Base-by-base conservation (phyloP, 2,797 vertebrate species). In the Nannoperca obscura region DNA sequence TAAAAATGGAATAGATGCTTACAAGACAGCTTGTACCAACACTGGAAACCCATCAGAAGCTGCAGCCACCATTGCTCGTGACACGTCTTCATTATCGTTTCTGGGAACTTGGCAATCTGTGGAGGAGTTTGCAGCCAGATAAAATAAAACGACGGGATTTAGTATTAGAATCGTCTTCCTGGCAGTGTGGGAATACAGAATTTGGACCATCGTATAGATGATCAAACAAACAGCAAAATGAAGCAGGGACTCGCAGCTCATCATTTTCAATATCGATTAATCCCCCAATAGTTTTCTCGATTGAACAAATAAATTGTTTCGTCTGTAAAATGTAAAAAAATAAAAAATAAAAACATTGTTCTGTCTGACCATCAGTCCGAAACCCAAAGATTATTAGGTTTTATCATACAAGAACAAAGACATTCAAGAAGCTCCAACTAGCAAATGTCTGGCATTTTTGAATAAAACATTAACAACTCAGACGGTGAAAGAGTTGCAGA, bases 51-150 rank as follows among this genome's bases (percentile, higher is more conserved):
- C 36, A n/a, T 14, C 30, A n/a, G 14, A 19, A 38, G 54, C 42
- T 5, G 1, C 2, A 47, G 59, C 53, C 14, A 3, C 8, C 8
- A 1, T 6, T 14, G 57, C 27, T 9, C 7, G 15, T 12, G 58
- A 76, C 70, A 55, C 30, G 34, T 50, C 53, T 49, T 72, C 58
- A 58, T 54, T 52, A 44, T 67, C 52, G 46, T 76, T 54, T 75
- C 14, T 50, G 50, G 58, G 55, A 57, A 44, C 72, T 63, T 67
- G 24, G 34, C 42, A 47, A 42, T 32, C n/a, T 15, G 8, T 24
- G 30, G 2, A 60, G 36, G 10, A 54, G 40, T 36, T 10, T 46
- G 40, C 27, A 49, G 42, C 8, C 27, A 64, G 14, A 78, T 53
- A 8, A 57, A 63, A 74, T 42, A 34, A 58, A 61, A 30, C 44